These are phyloP conservation scores for Caenorhabditis afra DNA, from an alignment of 2,888 invertebrate genomes.

Conservation along the genomic window DNA sequence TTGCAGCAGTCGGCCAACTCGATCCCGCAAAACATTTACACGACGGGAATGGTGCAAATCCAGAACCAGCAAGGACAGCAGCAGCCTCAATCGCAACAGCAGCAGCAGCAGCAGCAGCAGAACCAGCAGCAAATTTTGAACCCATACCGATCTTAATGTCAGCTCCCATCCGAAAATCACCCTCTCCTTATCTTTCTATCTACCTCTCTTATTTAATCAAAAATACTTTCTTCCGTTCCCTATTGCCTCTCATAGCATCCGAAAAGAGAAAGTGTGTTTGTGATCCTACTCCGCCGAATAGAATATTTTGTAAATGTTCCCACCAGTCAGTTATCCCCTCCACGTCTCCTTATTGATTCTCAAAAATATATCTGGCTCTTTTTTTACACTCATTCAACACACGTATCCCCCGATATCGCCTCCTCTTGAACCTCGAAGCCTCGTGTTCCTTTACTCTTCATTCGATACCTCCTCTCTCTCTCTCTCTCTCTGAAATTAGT, in stretches of 20 bases:
- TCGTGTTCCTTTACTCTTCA: too few species aligned
- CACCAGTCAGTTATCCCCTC: too few species aligned
- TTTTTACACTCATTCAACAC: not conserved
- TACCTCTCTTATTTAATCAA: not conserved
- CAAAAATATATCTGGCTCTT: too few species aligned
- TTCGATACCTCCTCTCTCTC: too few species aligned
- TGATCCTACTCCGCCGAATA: too few species aligned
- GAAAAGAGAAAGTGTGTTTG: too few species aligned
- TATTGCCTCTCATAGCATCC: not conserved
- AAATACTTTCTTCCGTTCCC: not conserved
- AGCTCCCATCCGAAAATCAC: not conserved
- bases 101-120: conserved; percentile 53
- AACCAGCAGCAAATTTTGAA: conserved; percentile 59
- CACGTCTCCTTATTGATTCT: not conserved
- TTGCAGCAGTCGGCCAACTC: conserved; percentile 39
- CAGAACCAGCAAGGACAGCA: conserved; percentile 53
- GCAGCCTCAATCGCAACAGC: conserved; percentile 48
- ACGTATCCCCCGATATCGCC: too few species aligned
- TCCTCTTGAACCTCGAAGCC: too few species aligned
- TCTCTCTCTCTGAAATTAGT: not conserved
- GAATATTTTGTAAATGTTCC: too few species aligned
- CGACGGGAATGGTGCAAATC: conserved; percentile 53
- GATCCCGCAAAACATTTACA: conserved; percentile 59
- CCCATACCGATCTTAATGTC: conserved; percentile 50
- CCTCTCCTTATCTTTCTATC: not conserved